Evolutionary conservation across 2,113 vertebrate species (phyloP).

Genomic region (Actenoides hombroni): DNA sequence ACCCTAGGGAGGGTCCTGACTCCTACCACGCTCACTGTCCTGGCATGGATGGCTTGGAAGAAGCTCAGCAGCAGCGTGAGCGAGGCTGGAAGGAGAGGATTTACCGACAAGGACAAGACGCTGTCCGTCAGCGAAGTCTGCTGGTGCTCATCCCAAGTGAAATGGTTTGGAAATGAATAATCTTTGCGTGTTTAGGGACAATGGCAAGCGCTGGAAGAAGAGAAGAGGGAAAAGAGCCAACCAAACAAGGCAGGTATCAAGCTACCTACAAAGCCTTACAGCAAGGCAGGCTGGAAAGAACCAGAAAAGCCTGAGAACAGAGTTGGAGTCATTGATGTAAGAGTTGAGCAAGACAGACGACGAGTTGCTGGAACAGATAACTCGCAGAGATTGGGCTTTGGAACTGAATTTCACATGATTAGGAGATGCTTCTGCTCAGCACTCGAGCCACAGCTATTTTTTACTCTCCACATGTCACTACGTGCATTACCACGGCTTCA

Average conservation of each 20-base stretch:
- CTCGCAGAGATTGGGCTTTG: neutral
- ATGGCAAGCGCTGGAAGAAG: neutral
- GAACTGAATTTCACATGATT: neutral
- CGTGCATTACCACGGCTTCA: rapidly evolving
- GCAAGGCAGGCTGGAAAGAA: neutral
- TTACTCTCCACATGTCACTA: neutral
- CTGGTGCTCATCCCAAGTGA: neutral
- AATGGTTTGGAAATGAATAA: neutral
- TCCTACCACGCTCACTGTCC: neutral
- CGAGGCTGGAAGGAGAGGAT: neutral
- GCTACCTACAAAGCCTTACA: neutral
- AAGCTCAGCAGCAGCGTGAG: neutral
- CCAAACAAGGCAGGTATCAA: neutral
- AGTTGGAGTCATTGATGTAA: neutral
- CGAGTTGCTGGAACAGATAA: rapidly evolving
- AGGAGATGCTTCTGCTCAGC: neutral
- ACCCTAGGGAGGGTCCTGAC: neutral
- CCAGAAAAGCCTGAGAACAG: neutral
- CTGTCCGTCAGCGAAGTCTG: neutral
- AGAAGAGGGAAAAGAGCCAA: neutral
- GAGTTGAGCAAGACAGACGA: neutral
- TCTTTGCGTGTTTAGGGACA: neutral
- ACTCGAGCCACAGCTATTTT: neutral
- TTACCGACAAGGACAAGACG: neutral
- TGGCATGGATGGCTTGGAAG: rapidly evolving